Percentiles rank a stretch among this genome's conserved stretches.
Conservation (phyloP, 2,888 invertebrate genomes). For the Dryocosmus kuriphilus region DNA sequence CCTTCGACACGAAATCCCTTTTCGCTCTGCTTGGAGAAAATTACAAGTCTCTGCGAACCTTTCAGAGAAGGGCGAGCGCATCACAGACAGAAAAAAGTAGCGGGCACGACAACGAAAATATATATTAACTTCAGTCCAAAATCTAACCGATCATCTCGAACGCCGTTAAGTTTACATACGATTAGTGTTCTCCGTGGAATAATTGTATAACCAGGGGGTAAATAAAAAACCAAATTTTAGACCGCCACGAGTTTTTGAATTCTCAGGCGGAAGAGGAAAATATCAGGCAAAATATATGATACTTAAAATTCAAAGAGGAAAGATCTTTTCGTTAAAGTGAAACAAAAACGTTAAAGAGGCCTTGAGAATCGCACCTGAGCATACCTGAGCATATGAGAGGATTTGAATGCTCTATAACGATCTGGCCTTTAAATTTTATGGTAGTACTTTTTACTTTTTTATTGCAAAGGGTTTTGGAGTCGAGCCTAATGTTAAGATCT, state of each 20-base stretch:
- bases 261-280: not conserved
- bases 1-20: not conserved
- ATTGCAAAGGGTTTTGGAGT: not conserved
- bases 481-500: not conserved
- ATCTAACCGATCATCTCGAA: constrained; percentile 29
- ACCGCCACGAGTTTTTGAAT: not conserved
- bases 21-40: constrained; percentile 1
- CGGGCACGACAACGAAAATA: constrained; percentile 24
- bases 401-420: constrained; percentile 8
- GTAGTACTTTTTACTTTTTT: not conserved
- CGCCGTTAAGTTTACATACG: constrained; percentile 38
- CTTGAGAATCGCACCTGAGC: constrained; percentile 27
- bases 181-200: constrained; percentile 1
- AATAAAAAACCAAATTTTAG: constrained; percentile 6
- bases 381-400: too few relatives aligned
- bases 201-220: constrained; percentile 38
- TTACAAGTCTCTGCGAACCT: constrained; percentile 11
- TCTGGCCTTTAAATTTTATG: not conserved
- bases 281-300: not conserved
- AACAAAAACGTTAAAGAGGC: constrained; percentile 10
- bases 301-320: not conserved
- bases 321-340: constrained; percentile 6
- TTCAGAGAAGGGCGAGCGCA: not conserved
- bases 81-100: constrained; percentile 26
- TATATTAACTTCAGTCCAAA: constrained; percentile 22